A percentile compares a stretch with the other conserved stretches of the same genome.
Conservation (phyloP, 2,888 invertebrate species). For the Thymelicus lineola region DNA sequence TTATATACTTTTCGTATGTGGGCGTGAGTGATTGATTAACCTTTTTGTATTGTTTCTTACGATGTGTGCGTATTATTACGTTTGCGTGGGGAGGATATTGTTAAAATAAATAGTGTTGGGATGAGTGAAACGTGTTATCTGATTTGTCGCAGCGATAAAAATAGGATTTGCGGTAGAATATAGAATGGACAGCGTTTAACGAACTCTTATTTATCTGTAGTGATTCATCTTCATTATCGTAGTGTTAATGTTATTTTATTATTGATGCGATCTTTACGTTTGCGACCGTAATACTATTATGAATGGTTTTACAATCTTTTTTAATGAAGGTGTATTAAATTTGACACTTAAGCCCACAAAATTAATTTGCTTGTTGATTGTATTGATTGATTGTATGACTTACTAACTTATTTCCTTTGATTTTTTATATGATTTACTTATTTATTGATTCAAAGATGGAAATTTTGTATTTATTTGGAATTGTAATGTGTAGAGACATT, state of each 20-base stretch:
- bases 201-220: slow-evolving; percentile 12
- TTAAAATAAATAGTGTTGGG: slow-evolving; percentile 7
- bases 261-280: neutral
- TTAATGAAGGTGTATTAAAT: too few relatives aligned
- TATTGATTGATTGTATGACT: too few relatives aligned
- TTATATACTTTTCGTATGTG: slow-evolving; percentile 49
- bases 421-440: too few relatives aligned
- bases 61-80: slow-evolving; percentile 48
- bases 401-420: too few relatives aligned
- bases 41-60: slow-evolving; percentile 46
- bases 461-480: too few relatives aligned
- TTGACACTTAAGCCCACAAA: too few relatives aligned
- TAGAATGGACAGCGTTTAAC: slow-evolving; percentile 25
- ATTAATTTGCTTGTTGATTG: too few relatives aligned
- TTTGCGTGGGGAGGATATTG: slow-evolving; percentile 40
- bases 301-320: neutral
- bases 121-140: slow-evolving; percentile 44
- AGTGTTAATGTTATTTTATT: neutral
- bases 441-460: too few relatives aligned
- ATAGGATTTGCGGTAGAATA: slow-evolving; percentile 30
- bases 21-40: slow-evolving; percentile 47
- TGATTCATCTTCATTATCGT: slow-evolving; percentile 22
- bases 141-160: slow-evolving; percentile 29
- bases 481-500: too few relatives aligned
- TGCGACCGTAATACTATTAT: slow-evolving; percentile 1